Evolutionary conservation across 2,888 invertebrate species (phyloP), one percentile per base, ranked within the genome.

Genomic region (Chesias legatella): DNA sequence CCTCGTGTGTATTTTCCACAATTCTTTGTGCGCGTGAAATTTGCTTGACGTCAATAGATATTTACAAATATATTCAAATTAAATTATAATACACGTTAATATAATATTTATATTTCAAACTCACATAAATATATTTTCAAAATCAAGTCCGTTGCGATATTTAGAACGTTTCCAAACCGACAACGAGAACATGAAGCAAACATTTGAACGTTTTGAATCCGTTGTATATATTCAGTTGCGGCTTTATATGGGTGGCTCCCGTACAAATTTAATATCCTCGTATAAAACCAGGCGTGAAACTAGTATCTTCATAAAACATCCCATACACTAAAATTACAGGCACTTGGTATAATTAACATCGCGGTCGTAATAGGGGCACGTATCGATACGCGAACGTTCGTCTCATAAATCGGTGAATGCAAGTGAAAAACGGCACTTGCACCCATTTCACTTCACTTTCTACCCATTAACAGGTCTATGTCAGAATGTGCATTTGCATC

Each of bases 41-140:
- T 56, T 55, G 42, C 50, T 62, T 66, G 62, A 67, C 60, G 60
- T 65, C 58, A 61, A 59, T 53, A 50, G 39, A 50, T 35, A 41
- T 35, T 47, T 47, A 48, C 38, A 49, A 36, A 41, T 35, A 23
- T 22, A 38, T 29, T 8, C 21, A 32, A 22, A 35, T 28, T 33
- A 7, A 26, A 20, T 17, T 17, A 17, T 17, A 17, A 17, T 17
- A 17, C 13, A 17, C 13, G 13, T 17, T 17, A 17, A 17, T 17
- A 5, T 17, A 17, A 17, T 17, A 17, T 17, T 17, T 17, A 17
- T 5, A 17, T 17, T 17, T 17, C 13, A 17, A 17, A 17, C 13
- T 17, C 13, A 17, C 5, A 17, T 17, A 17, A 3, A 17, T 17
- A 17, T 17, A 5, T 3, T 17, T 3, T 17, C 5, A 17, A 5